Conservation (phyloP, 1,140 invertebrate genomes). For the Maconellicoccus hirsutus region DNA sequence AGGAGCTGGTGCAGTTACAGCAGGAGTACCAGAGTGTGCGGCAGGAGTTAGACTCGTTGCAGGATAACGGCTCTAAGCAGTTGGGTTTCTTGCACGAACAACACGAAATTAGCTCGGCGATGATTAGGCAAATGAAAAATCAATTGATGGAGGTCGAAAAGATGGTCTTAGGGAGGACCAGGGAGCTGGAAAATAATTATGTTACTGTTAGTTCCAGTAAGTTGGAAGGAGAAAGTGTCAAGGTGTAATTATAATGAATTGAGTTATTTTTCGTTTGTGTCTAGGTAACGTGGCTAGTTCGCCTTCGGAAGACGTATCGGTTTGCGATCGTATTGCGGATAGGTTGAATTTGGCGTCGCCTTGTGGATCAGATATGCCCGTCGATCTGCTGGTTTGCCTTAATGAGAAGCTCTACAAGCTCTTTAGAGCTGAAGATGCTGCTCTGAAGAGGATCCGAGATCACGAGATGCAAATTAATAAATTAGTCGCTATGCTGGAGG, state of each 20-base stretch:
- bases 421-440: constrained; percentile 55
- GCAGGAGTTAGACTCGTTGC: neutral
- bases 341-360: neutral
- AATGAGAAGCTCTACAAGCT: constrained; percentile 54
- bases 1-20: neutral
- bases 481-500: constrained; percentile 51
- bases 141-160: neutral
- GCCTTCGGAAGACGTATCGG: neutral
- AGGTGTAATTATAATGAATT: too few relatives aligned
- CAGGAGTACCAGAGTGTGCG: neutral
- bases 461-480: constrained; percentile 47
- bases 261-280: neutral
- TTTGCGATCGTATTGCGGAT: constrained; percentile 11
- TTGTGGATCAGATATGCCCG: constrained; percentile 33
- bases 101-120: neutral
- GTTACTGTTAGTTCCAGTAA: neutral
- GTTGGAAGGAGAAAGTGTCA: neutral
- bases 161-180: neutral
- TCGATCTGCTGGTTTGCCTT: constrained; percentile 45
- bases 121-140: constrained; percentile 1
- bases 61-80: neutral
- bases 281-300: neutral
- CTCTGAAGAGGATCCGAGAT: constrained; percentile 57
- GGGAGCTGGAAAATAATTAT: constrained; percentile 9
- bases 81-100: neutral